Base-by-base conservation (phyloP, 2,797 vertebrate species). In the Paedocypris micromegethes region DNA sequence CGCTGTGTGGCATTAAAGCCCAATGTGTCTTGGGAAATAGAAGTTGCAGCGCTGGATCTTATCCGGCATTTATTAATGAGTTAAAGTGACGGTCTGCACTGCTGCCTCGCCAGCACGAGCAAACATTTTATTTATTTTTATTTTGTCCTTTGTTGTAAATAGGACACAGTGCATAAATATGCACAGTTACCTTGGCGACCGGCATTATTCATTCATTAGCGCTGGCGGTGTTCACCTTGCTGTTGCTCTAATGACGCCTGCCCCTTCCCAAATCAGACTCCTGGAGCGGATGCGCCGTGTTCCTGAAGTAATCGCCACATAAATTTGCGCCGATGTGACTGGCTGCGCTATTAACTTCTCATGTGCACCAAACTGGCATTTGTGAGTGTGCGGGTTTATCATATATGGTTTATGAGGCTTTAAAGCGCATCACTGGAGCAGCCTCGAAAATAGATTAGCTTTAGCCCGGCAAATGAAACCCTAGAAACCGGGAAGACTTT, bases 1-100 rank as follows among this genome's bases (percentile, higher is more conserved):
- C 53, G 65, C 62, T 78, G 63, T 64, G 58, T 56, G 72, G 76
- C 74, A 82, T 82, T 80, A 84, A 77, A 46, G 46, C 46, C 61
- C 72, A 77, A 73, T 63, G 66, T 62, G 77, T 81, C 58, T 55
- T 54, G 58, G 49, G 56, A 50, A 70, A 75, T 75, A 57, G 60
- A 70, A 68, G 49, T 73, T 63, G 44, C 55, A 53, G 75, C 72
- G 54, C 6, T 60, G 64, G 56, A 64, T 54, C 43, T 53, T 47
- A 63, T 75, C 60, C 73, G 76, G 64, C 60, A 52, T 57, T 68
- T 58, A 66, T 67, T 79, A 77, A 80, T 74, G 66, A 71, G 51
- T 70, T 61, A 68, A 68, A 73, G 58, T 65, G 59, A 5, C 3
- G 47, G 38, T 55, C 23, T 68, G 58, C 71, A 70, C 54, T 23